Conservation (phyloP, 2,113 vertebrate species). For the Pseudorhombus dupliciocellatus region DNA sequence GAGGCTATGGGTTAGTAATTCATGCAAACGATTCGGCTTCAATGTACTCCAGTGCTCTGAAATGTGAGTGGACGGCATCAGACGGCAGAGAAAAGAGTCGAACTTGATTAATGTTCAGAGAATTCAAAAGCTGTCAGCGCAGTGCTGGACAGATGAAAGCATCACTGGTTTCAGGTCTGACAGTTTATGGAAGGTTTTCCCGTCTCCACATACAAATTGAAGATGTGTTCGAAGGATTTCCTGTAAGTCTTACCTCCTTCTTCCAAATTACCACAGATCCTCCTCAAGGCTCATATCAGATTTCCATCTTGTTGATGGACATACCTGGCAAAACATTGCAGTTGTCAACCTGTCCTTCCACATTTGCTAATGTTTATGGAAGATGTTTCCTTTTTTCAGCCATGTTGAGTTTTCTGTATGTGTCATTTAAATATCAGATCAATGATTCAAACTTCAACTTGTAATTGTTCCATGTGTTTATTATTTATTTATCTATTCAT, state of each 20-base stretch:
- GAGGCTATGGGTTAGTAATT: constrained; percentile 63
- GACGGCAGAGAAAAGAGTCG: constrained; percentile 33
- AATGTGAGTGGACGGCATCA: constrained; percentile 53
- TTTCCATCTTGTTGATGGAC: background rate
- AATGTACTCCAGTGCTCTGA: constrained; percentile 62
- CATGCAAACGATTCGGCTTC: constrained; percentile 63
- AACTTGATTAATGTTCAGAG: constrained; percentile 60
- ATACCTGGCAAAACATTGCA: no score
- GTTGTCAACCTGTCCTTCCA: no score
- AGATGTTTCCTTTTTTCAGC: no score
- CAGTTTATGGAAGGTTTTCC: constrained; percentile 14
- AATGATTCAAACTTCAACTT: no score
- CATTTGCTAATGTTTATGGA: no score
- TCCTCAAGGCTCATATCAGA: constrained; percentile 22
- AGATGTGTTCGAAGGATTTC: background rate
- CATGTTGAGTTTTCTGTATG: no score
- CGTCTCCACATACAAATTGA: constrained; percentile 2
- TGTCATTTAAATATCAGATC: no score
- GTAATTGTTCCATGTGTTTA: no score
- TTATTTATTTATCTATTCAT: no score
- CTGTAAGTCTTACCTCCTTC: constrained; percentile 32
- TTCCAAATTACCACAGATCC: constrained; percentile 15
- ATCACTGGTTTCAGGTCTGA: constrained; percentile 8
- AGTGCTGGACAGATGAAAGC: constrained; percentile 44
- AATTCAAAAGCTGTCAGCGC: constrained; percentile 45